phyloP scores from a whole-genome alignment of 2,113 vertebrate genomes.

The Lycaon pictus region DNA sequence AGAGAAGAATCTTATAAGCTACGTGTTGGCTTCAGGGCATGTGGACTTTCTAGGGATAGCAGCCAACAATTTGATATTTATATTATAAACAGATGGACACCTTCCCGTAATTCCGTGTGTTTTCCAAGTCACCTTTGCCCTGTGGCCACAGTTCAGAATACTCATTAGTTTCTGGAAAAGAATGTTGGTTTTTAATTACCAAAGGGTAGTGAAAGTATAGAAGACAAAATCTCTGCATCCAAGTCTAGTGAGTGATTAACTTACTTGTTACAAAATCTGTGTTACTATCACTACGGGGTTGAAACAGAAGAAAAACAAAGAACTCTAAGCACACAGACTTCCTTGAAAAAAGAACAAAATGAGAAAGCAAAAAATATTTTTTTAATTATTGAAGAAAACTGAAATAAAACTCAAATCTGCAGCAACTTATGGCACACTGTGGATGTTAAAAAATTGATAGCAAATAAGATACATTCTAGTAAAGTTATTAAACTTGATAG shows the following conservation, averaged over 20 bases:
- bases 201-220: neutral
- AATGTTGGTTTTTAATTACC: neutral
- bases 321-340: neutral
- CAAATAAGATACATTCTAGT: neutral
- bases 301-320: constrained; percentile 9
- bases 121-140: neutral
- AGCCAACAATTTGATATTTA: neutral
- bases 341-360: neutral
- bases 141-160: neutral
- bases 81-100: neutral
- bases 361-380: neutral
- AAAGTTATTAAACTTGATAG: neutral
- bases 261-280: neutral
- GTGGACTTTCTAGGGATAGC: neutral
- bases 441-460: neutral
- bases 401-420: neutral
- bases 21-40: neutral
- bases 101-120: neutral
- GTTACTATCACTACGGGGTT: neutral
- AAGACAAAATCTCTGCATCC: neutral
- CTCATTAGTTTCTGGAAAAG: neutral
- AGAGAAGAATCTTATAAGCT: neutral
- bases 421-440: neutral
- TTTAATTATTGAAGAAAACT: neutral
- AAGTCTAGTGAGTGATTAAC: neutral